These are phyloP conservation scores for Pentamera pediparva DNA, from an alignment of 53 echinoderm and acorn worm species.

Conservation along the genomic window DNA sequence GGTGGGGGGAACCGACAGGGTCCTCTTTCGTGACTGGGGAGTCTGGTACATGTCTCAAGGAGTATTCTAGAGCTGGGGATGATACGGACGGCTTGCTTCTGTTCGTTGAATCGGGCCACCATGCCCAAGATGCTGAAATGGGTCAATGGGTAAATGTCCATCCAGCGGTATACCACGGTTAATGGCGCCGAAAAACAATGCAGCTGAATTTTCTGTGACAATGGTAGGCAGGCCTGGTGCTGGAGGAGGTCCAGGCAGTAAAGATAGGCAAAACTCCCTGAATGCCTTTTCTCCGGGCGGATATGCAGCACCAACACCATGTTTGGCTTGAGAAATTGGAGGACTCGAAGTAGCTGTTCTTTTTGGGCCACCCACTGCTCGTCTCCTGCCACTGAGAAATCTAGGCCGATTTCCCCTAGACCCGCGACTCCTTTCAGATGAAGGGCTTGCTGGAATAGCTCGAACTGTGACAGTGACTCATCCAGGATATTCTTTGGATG, in stretches of 20 bases:
- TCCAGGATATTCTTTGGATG: slow-evolving; percentile 30
- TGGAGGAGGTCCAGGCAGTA: slow-evolving; percentile 9
- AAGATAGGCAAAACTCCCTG: background rate
- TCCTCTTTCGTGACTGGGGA: no score
- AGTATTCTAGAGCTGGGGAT: no score
- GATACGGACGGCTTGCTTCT: no score
- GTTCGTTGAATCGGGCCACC: no score
- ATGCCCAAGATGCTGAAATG: no score
- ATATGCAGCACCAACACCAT: slow-evolving; percentile 40
- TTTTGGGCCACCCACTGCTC: slow-evolving; percentile 9
- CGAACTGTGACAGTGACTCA: background rate
- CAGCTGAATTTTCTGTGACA: slow-evolving; percentile 6
- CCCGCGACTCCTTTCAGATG: slow-evolving; percentile 9
- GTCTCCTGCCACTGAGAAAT: background rate
- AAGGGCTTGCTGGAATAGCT: slow-evolving; percentile 10
- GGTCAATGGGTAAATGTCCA: no score
- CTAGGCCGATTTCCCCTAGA: slow-evolving; percentile 43
- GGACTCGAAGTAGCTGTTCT: background rate
- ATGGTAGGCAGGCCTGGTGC: background rate
- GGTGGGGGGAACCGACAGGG: no score
- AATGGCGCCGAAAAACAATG: slow-evolving; percentile 25
- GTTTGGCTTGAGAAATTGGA: slow-evolving; percentile 16
- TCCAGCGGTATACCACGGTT: no score
- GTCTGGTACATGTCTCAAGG: no score
- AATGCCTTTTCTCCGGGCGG: background rate